phyloP scores from a whole-genome alignment of 2,113 vertebrate genomes.

The Sitta europaea region DNA sequence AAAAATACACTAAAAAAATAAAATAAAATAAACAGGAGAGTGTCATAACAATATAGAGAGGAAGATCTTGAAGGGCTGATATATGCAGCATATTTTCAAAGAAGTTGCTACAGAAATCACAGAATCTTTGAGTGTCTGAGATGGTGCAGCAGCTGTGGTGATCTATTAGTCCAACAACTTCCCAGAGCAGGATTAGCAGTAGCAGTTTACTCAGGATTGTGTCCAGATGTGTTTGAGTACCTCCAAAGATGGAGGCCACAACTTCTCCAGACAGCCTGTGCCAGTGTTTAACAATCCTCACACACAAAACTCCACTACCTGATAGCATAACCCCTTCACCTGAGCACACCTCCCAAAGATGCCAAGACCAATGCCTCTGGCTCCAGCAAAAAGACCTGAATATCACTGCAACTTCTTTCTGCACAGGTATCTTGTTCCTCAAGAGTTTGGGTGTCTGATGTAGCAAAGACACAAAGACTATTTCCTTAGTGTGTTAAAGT shows the following conservation, averaged over 20 bases:
- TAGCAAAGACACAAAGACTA: neutral
- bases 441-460: neutral
- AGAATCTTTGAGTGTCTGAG: neutral
- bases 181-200: neutral
- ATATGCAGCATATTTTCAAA: neutral
- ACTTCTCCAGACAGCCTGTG: neutral
- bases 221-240: neutral
- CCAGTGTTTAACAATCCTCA: neutral
- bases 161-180: neutral
- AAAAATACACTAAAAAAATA: neutral
- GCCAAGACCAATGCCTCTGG: neutral
- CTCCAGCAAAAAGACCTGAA: neutral
- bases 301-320: neutral
- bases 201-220: neutral
- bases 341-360: rapidly evolving
- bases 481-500: neutral
- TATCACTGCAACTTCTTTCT: neutral
- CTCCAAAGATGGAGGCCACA: neutral
- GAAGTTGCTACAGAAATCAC: neutral
- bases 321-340: neutral
- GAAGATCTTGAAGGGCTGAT: neutral
- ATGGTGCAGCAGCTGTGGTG: neutral
- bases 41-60: neutral
- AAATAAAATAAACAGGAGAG: rapidly evolving
- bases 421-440: neutral